Conservation (phyloP, 2,113 vertebrate genomes). For the Monarcha castaneiventris region DNA sequence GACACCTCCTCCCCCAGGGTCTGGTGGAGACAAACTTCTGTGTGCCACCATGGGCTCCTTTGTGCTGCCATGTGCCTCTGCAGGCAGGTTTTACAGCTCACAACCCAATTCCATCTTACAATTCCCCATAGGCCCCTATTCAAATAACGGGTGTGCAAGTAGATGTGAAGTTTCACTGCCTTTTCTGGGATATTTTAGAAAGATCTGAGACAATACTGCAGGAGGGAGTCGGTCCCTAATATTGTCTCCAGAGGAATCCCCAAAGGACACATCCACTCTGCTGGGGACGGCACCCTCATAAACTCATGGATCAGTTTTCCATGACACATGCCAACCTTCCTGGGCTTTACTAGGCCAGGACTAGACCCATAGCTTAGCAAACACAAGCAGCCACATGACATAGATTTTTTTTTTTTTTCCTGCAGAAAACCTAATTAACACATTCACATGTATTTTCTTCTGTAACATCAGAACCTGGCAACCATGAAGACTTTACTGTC, state of each 20-base stretch:
- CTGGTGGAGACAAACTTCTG: too few species aligned
- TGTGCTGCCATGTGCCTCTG: too few species aligned
- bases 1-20: too few species aligned
- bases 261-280: not conserved
- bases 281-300: not conserved
- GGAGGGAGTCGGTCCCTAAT: fast-evolving
- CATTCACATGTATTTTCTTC: not conserved
- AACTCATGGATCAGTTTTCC: fast-evolving
- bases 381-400: fast-evolving
- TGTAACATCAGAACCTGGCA: not conserved
- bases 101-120: too few species aligned
- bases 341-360: not conserved
- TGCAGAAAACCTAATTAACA: not conserved
- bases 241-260: not conserved
- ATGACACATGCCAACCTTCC: not conserved
- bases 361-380: not conserved
- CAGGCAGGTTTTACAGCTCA: too few species aligned
- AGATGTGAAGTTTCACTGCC: not conserved
- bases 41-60: too few species aligned
- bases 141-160: not conserved
- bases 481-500: not conserved
- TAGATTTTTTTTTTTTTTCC: not conserved
- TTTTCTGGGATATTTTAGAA: not conserved
- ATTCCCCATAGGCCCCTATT: not conserved
- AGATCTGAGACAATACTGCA: not conserved